Evolutionary conservation across 1,140 invertebrate species (phyloP), one percentile per base, ranked within the genome.

Genomic region (Zaprionus taronus): DNA sequence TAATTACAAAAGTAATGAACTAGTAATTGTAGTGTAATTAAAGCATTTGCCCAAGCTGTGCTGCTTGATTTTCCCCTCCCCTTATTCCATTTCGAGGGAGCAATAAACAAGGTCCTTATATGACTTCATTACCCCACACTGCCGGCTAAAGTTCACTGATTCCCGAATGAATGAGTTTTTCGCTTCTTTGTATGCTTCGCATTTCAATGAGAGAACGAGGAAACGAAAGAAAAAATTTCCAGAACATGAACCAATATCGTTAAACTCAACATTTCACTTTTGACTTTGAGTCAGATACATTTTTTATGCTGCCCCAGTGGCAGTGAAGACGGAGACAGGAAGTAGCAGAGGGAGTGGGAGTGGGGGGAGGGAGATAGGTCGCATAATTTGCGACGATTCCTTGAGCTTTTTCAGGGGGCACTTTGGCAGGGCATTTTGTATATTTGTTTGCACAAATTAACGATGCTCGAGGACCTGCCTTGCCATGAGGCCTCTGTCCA

Each of bases 391-490:
- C 49, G 47, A 56, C 66, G 51, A 69, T 69, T 56, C 66, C 51
- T 56, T 64, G 28, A 57, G 20, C 34, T 28, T 24, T 24, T 34
- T 34, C 36, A 38, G 34, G 34, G 34, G 34, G 34, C 12, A 36
- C 66, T 73, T 60, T 41, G 61, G 31, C 61, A 22, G 74, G 53
- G 62, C 67, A 62, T 68, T 68, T 68, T 63, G 24, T 65, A 28
- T 56, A 61, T 80, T 87, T 87, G 84, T 87, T 87, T 87, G 83
- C 83, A 89, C 83, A 87, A 87, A 89, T 87, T 87, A 87, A 87
- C 81, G 83, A 84, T 84, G 83, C 83, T 87, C 67, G 70, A 78
- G 70, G 20, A 24, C 11, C 47, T 51, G 47, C 47, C 41, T n/a
- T 2, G 31, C 31, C 31, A 34, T 34, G 31, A 34, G 31, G 31